Percentiles rank a stretch among this genome's conserved stretches.
These are phyloP conservation scores for Hemitrygon akajei DNA, from an alignment of 2,797 vertebrate genomes.

Conservation along the genomic window DNA sequence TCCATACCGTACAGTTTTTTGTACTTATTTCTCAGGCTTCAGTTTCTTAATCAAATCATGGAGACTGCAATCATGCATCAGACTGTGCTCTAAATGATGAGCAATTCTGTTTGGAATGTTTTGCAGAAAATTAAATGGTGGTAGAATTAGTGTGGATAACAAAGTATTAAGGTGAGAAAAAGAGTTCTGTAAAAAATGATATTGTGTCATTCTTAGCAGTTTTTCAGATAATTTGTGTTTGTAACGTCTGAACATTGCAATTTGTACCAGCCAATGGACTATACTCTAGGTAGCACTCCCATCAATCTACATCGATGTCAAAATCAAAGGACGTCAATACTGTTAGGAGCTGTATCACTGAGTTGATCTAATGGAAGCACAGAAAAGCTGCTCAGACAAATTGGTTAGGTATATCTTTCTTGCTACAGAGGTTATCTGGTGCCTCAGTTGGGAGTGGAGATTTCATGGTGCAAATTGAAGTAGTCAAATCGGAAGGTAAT, in stretches of 20 bases:
- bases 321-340: background rate
- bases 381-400: background rate
- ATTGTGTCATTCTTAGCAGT: background rate
- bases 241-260: background rate
- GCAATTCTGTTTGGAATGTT: background rate
- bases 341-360: background rate
- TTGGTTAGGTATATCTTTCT: background rate
- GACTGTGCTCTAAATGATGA: background rate
- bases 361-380: constrained; percentile 28
- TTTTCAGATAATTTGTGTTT: background rate
- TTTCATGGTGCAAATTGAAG: constrained; percentile 24
- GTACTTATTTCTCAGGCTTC: no score
- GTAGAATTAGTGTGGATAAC: background rate
- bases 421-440: background rate
- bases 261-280: background rate
- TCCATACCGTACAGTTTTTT: no score
- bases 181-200: background rate
- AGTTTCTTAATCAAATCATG: background rate
- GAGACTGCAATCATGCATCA: background rate
- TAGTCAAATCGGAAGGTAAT: background rate
- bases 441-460: background rate
- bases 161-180: background rate
- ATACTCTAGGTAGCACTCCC: background rate
- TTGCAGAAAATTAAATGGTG: background rate
- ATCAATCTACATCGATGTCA: constrained; percentile 19